Evolutionary conservation across 2,113 vertebrate species (phyloP), one percentile per base, ranked within the genome.

Genomic region (Pteruthius melanotis): DNA sequence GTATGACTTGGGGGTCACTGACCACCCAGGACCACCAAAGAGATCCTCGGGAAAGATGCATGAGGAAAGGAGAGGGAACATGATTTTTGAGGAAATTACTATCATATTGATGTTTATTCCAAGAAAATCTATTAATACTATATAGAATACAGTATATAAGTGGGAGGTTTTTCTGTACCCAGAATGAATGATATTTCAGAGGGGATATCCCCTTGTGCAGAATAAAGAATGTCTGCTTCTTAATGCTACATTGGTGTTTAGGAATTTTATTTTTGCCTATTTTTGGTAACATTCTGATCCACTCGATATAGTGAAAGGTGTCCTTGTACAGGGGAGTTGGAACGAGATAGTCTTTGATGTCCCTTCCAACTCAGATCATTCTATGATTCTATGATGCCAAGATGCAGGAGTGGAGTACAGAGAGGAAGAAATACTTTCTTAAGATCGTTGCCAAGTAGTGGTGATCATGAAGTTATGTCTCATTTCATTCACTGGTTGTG

Each of bases 11-110:
- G 2, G 30, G 12, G 13, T 30, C 24, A 35, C 20, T 70, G 45
- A 16, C 31, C 24, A 70, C 30, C 24, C 24, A n/a, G 54, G 35
- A 60, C 35, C 39, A 50, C 15, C 24, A 60, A 42, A 50, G 31
- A 42, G 30, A 60, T 15, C 15, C 23, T 12, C 0, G 0, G 20
- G 35, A 52, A 63, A 10, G 50, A 24, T 1, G 1, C 19, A 30
- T 30, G 15, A 42, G 15, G 19, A 60, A 30, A 30, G 35, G 30
- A 4, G 24, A 35, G 6, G 15, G 24, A 70, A 50, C 3, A 30
- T 42, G 20, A 6, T 42, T 31, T 70, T 60, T 50, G 31, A 52
- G 37, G 24, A 70, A 83, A 70, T 30, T 0, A 15, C 60, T 30
- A 42, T 42, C 19, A 20, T 59, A 50, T 24, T 42, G 20, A 30